These are phyloP conservation scores for Tenrec ecaudatus DNA, from an alignment of 2,113 vertebrate species.

Conservation along the genomic window DNA sequence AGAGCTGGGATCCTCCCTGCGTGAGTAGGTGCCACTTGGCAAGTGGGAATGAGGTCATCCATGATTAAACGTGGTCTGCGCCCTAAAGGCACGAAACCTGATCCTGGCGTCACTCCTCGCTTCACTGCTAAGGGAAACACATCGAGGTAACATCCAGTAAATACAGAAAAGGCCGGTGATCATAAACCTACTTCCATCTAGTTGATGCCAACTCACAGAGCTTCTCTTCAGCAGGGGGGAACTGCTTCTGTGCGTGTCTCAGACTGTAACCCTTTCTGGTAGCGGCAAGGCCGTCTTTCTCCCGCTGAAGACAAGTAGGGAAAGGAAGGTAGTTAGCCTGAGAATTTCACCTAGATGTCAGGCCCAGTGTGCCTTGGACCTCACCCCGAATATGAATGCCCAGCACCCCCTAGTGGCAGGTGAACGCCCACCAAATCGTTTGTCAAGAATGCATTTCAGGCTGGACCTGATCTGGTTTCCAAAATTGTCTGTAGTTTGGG, in stretches of 20 bases:
- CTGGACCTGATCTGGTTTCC: no score
- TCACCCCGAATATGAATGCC: constrained; percentile 34
- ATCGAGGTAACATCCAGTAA: not conserved
- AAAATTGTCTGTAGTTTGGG: no score
- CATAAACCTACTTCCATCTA: no score
- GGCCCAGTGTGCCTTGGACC: not conserved
- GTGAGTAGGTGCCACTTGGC: not conserved
- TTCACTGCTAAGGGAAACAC: not conserved
- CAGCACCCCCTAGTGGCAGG: constrained; percentile 68
- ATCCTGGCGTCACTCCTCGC: not conserved
- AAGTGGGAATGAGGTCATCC: not conserved
- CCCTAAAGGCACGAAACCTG: not conserved
- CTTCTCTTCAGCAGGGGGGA: no score
- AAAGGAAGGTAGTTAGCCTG: not conserved
- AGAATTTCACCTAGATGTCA: not conserved
- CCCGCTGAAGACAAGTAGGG: not conserved
- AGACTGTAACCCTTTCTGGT: no score
- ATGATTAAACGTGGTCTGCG: not conserved
- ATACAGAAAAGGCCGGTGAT: not conserved
- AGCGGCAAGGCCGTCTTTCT: no score
- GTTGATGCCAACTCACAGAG: no score
- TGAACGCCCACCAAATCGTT: not conserved
- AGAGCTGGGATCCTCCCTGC: not conserved
- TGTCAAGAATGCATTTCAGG: not conserved
- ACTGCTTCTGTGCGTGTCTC: no score